These are phyloP conservation scores for Zelleria hepariella DNA, from an alignment of 2,888 invertebrate genomes.

Conservation along the genomic window DNA sequence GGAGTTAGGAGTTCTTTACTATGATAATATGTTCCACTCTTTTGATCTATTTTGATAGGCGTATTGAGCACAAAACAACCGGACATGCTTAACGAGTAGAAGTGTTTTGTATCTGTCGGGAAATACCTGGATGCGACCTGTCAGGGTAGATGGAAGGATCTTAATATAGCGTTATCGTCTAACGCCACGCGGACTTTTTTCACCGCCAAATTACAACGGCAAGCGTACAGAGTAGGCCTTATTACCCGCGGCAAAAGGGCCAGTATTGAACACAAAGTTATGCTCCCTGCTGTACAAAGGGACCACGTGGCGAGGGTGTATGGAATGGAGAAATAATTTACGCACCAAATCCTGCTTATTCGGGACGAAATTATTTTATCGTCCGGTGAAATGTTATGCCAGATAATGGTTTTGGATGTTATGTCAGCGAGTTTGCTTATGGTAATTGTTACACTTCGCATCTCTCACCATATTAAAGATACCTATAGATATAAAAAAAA, in stretches of 20 bases:
- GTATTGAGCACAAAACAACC: no score
- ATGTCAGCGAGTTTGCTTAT: neutral
- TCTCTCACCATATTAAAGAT: neutral
- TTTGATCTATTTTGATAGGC: no score
- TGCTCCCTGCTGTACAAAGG: neutral
- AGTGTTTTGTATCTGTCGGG: neutral
- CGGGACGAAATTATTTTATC: neutral
- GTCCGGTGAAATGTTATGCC: neutral
- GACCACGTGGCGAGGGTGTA: neutral
- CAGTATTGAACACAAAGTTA: neutral
- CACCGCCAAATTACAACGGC: constrained; percentile 49
- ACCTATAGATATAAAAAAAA: no score
- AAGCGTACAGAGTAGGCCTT: neutral
- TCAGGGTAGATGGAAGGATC: neutral
- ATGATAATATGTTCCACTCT: no score
- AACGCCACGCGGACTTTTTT: constrained; percentile 10
- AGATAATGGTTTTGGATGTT: neutral
- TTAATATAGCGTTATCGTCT: neutral
- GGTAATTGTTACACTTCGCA: neutral
- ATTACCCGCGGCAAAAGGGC: neutral
- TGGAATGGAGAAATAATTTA: constrained; percentile 62
- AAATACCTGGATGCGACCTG: neutral
- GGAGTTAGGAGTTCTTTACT: no score
- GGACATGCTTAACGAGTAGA: neutral
- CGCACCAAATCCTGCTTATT: constrained; percentile 37